Percentiles rank a stretch among this genome's conserved stretches.
Conservation (phyloP, 2,797 vertebrate species). For the Salmo trutta region DNA sequence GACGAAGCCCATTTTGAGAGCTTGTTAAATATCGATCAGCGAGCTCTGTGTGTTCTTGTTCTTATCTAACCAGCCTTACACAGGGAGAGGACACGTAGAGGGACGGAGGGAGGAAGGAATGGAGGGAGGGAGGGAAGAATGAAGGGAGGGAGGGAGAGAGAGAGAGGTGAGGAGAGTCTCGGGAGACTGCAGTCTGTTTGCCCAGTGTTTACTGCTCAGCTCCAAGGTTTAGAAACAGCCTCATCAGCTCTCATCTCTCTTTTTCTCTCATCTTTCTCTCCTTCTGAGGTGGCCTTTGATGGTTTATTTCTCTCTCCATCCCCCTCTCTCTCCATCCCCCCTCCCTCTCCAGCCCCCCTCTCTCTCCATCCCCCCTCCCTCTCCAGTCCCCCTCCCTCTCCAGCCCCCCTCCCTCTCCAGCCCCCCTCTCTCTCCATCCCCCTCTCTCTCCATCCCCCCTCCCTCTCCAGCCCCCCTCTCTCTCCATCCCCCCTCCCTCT, state of each 20-base stretch:
- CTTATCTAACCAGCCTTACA: constrained; percentile 10
- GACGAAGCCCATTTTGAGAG: neutral
- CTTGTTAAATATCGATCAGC: constrained; percentile 19
- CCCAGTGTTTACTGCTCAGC: constrained; percentile 14
- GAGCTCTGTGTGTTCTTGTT: neutral
- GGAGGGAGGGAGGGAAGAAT: neutral
- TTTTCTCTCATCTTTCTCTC: neutral
- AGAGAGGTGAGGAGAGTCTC: neutral
- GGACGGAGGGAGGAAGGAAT: neutral
- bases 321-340: neutral
- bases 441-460: no score
- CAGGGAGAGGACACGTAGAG: neutral
- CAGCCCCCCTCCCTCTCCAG: no score
- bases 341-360: no score
- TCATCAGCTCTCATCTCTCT: neutral
- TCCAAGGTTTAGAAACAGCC: constrained; percentile 15
- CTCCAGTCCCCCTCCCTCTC: no score
- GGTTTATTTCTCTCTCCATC: constrained; percentile 31
- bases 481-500: no score
- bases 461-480: no score
- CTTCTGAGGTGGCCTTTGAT: neutral
- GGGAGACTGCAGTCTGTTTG: constrained; percentile 22
- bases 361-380: no score
- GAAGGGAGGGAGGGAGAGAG: neutral
- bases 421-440: no score